Conservation (phyloP, 2,888 invertebrate species). For the Exephanes ischioxanthus region DNA sequence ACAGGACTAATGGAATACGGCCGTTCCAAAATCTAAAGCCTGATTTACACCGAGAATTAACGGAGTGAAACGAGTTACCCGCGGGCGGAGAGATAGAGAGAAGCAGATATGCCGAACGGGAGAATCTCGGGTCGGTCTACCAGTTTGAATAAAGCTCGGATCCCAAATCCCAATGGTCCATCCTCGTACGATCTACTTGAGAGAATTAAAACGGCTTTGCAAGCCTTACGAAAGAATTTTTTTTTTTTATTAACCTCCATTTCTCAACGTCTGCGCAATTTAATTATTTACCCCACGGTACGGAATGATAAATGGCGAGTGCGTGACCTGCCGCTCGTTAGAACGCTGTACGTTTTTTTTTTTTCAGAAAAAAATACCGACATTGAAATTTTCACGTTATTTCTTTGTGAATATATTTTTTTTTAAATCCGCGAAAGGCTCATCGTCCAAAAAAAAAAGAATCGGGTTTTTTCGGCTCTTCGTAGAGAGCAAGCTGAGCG, state of each 20-base stretch:
- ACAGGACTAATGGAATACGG: constrained; percentile 50
- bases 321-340: not conserved
- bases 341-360: not conserved
- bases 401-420: not conserved
- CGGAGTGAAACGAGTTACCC: constrained; percentile 38
- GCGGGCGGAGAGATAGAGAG: constrained; percentile 50
- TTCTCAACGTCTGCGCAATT: not conserved
- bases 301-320: not conserved
- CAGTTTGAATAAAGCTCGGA: not conserved
- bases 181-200: not conserved
- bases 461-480: no score
- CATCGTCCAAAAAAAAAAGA: no score
- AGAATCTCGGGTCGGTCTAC: not conserved
- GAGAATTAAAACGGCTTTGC: constrained; percentile 6
- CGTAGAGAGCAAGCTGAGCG: no score
- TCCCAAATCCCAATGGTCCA: not conserved
- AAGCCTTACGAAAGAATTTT: not conserved
- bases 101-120: not conserved
- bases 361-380: not conserved
- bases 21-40: constrained; percentile 43
- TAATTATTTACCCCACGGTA: not conserved
- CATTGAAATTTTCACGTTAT: not conserved
- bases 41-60: constrained; percentile 49
- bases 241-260: not conserved
- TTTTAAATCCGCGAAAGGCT: no score